Evolutionary conservation across 2,888 invertebrate genomes (phyloP), one percentile per base, ranked within the genome.

Genomic region (Orthosia gracilis): DNA sequence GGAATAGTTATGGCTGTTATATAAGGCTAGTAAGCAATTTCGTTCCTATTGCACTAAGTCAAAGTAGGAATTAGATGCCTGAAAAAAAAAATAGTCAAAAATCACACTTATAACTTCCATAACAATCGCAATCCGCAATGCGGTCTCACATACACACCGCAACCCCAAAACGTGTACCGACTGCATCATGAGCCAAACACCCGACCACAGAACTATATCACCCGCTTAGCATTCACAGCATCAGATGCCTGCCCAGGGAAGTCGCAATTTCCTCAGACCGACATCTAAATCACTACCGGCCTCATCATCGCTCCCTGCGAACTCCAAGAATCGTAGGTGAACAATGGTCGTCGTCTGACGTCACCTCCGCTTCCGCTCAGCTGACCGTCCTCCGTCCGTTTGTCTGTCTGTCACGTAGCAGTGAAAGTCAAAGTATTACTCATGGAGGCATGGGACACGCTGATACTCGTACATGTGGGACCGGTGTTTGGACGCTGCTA

Each of bases 351-450:
- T 70, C 58, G 66, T 80, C 92, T 92, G 94, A 93, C 95, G 95
- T 95, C 96, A 96, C 90, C 90, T 96, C 95, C 89, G 91, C 88
- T 94, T 94, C 94, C 95, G 94, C 92, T 91, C 95, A 95, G 96
- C 95, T 95, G 96, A 93, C 89, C 87, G 88, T 87, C 87, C 78
- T 95, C 95, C 95, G 96, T 92, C 89, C 87, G 88, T 87, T 87
- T 78, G 80, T 82, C 84, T 69, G 89, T 87, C 88, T 85, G 88
- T 89, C 91, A 91, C 91, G 92, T 90, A 85, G 67, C 88, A 92
- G 92, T 92, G 92, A 92, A 92, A 92, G 92, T 92, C 88, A 88
- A 88, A 85, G 85, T 84, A 85, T 87, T 88, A 87, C 76, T 87
- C 87, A 87, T 69, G 79, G 45, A 21, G 54, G 63, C 58, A 64